Conservation (phyloP, 2,797 vertebrate genomes). For the Pagetopsis macropterus region DNA sequence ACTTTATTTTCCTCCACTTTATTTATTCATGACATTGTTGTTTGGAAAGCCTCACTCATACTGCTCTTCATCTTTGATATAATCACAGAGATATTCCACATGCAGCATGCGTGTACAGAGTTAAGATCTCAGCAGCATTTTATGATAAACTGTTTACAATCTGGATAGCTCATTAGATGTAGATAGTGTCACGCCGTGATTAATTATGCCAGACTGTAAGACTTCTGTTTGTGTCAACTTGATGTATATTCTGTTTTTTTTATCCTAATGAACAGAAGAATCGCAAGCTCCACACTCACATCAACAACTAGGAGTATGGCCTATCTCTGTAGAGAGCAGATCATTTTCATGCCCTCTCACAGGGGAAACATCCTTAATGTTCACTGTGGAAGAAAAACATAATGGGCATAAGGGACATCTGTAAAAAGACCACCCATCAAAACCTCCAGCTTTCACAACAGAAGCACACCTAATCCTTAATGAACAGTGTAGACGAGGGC, state of each 20-base stretch:
- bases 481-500: not conserved
- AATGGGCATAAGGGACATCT: slow-evolving; percentile 7
- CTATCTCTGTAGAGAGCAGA: slow-evolving; percentile 40
- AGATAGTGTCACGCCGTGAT: slow-evolving; percentile 77
- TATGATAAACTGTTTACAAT: slow-evolving; percentile 79
- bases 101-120: slow-evolving; percentile 49
- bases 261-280: slow-evolving; percentile 81
- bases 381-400: slow-evolving; percentile 13
- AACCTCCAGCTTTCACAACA: not conserved
- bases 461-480: slow-evolving; percentile 5
- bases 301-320: slow-evolving; percentile 69
- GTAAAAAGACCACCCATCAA: slow-evolving; percentile 2
- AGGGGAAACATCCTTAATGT: slow-evolving; percentile 35
- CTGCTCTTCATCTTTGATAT: slow-evolving; percentile 21
- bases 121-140: slow-evolving; percentile 61
- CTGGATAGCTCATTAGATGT: slow-evolving; percentile 80
- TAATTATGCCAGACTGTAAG: slow-evolving; percentile 81
- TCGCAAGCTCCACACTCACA: slow-evolving; percentile 59
- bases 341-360: slow-evolving; percentile 45
- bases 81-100: slow-evolving; percentile 41
- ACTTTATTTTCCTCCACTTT: not conserved
- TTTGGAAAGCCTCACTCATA: slow-evolving; percentile 24
- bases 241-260: slow-evolving; percentile 79
- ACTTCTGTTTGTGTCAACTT: slow-evolving; percentile 85
- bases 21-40: slow-evolving; percentile 43